Evolutionary conservation across 35 echinoderm and acorn worm species (phyloP).

Genomic region (Lytechinus variegatus): DNA sequence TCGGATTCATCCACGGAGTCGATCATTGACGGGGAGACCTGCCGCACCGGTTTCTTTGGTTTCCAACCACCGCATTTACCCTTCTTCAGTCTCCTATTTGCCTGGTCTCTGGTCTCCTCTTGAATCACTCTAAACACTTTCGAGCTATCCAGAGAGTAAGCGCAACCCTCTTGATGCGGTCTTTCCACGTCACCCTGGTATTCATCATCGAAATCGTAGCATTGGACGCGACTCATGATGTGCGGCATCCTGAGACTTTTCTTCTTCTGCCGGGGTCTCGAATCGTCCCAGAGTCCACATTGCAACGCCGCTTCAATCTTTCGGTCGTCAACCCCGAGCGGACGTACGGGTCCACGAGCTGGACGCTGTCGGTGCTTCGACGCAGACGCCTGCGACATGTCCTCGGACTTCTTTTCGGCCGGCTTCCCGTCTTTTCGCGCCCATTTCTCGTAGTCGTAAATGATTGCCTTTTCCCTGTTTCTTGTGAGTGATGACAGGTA

Average conservation of each 20-base stretch:
- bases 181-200: background rate
- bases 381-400: background rate
- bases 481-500: slow-evolving; percentile 5
- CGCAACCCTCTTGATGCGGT: background rate
- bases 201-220: background rate
- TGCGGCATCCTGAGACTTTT: background rate
- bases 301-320: slow-evolving; percentile 10
- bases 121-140: slow-evolving; percentile 8
- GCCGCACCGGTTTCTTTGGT: background rate
- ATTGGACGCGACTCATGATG: background rate
- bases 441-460: slow-evolving; percentile 32
- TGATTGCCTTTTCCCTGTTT: background rate
- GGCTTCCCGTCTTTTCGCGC: background rate
- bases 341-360: background rate
- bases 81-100: background rate
- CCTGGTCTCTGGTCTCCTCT: background rate
- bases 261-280: background rate
- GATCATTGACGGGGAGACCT: background rate
- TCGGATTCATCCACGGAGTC: background rate
- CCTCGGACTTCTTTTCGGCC: background rate
- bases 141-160: background rate
- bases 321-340: background rate
- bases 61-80: slow-evolving; percentile 4
- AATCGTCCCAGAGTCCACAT: slow-evolving; percentile 1
- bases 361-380: background rate